Evolutionary conservation across 1,140 invertebrate genomes (phyloP), one percentile per base, ranked within the genome.

Genomic region (Hestina assimilis): DNA sequence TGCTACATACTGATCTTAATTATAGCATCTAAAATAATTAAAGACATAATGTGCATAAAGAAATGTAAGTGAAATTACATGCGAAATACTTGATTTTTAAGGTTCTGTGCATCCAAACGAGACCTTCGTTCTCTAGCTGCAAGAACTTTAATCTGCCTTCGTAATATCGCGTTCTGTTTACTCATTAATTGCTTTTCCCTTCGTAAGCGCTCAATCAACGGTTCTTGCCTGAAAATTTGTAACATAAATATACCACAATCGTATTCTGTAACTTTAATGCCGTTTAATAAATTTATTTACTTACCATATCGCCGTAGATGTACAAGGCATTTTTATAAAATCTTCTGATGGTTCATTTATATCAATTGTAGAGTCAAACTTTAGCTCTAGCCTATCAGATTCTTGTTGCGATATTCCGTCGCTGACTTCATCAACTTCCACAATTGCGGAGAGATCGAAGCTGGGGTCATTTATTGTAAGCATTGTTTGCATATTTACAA

Each of bases 151-250:
- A 89, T 81, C 53, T 89, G 89, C 42, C 83, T 70, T 19, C 87
- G 75, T n/a, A 89, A 68, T 19, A 89, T 76, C 1, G 70, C 57
- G 38, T 89, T 89, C 59, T 89, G 89, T 59, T 89, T 89, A n/a
- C 66, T 60, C 0, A 83, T 69, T 26, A 87, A 52, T 29, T 89
- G 85, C 35, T 89, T 89, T 43, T 89, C 89, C 42, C 82, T 66
- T 9, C 86, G 74, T 3, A 89, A 52, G 17, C 87, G 73, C 5
- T 89, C 86, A 54, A 89, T 74, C 9, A 88, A 42, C 1, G 81
- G 76, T 46, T 89, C 87, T 67, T 88, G 84, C 86, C 89, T 89
- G 45, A 17, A 62, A 64, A 26, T 28, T 24, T 15, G 6, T 26
- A 9, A 17, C 17, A 35, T 17, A 3, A 1, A 28, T 38, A n/a